Percentiles rank a stretch among this genome's conserved stretches.
phyloP scores from a whole-genome alignment of 2,797 vertebrate species.

The Pteronotus mesoamericanus region DNA sequence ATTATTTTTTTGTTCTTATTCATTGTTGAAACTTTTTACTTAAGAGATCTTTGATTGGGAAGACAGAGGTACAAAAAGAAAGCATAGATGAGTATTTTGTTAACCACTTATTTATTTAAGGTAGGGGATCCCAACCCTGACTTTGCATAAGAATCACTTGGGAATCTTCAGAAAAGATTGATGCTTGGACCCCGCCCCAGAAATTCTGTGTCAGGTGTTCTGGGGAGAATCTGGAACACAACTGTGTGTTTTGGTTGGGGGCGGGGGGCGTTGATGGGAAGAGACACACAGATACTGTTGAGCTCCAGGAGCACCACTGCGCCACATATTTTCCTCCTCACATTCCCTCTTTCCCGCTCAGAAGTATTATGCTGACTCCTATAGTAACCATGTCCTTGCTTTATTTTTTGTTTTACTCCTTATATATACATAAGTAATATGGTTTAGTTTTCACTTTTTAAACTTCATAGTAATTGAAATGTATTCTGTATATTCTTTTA shows the following conservation, averaged over 20 bases:
- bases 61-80: neutral
- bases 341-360: neutral
- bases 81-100: neutral
- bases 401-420: neutral
- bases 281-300: accelerated
- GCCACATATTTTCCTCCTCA: neutral
- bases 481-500: neutral
- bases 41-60: neutral
- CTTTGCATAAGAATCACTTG: neutral
- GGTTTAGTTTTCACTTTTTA: neutral
- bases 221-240: neutral
- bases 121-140: neutral
- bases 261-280: neutral
- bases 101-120: neutral
- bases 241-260: neutral
- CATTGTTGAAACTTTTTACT: neutral
- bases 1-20: neutral
- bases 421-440: neutral
- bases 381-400: neutral
- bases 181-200: neutral
- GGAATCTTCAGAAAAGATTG: neutral
- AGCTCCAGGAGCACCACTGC: no score
- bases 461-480: neutral
- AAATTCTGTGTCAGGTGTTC: neutral
- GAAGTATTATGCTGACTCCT: neutral